These are phyloP conservation scores for Latrodectus elegans DNA, from an alignment of 2,888 invertebrate genomes.

Conservation along the genomic window DNA sequence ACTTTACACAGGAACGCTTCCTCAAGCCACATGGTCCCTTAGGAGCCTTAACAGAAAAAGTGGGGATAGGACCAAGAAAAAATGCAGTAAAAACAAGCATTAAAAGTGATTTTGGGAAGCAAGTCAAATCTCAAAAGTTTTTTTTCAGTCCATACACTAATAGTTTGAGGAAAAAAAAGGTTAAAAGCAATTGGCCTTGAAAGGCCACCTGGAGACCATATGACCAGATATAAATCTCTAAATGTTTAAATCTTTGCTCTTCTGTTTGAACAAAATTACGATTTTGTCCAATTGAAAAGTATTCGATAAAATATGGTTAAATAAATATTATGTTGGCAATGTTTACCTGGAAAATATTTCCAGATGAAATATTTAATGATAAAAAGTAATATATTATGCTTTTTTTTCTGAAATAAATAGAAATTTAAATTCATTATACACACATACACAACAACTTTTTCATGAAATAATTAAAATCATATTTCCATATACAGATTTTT, in stretches of 20 bases:
- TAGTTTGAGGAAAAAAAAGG: constrained; percentile 24
- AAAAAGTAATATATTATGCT: no score
- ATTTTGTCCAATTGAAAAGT: no score
- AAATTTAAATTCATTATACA: no score
- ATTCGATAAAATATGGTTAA: no score
- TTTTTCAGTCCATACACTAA: background rate
- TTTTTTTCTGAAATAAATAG: no score
- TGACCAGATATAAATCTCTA: constrained; percentile 7
- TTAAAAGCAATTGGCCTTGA: constrained; percentile 32
- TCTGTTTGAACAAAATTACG: background rate
- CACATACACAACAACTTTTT: no score
- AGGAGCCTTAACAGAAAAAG: constrained; percentile 15
- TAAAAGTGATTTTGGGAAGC: constrained; percentile 36
- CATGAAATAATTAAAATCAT: no score
- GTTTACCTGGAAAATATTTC: no score
- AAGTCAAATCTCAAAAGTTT: constrained; percentile 32
- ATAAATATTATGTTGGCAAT: no score
- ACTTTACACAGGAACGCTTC: constrained; percentile 16
- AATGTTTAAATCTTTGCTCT: background rate
- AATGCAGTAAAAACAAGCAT: constrained; percentile 46
- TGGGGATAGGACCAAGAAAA: constrained; percentile 11
- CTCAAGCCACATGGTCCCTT: constrained; percentile 17
- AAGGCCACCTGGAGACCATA: constrained; percentile 4
- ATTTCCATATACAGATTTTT: no score
- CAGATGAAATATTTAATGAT: no score